Conservation (phyloP, 2,113 vertebrate genomes). For the Irena cyanogastra region DNA sequence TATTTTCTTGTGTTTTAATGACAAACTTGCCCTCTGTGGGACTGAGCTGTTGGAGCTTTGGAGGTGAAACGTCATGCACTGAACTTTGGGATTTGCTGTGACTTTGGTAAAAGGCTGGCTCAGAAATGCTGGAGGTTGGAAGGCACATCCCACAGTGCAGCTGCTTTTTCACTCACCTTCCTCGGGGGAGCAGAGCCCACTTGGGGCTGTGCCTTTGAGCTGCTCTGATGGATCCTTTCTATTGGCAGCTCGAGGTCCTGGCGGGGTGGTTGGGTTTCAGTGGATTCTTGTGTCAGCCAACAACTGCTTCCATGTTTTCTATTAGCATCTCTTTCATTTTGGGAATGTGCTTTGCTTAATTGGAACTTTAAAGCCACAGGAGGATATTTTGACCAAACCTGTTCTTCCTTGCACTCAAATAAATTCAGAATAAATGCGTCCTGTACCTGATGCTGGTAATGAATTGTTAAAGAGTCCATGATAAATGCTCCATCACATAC, state of each 20-base stretch:
- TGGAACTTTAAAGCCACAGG: not conserved
- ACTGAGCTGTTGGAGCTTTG: not conserved
- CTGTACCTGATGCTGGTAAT: not conserved
- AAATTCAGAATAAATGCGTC: not conserved
- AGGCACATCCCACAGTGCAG: not conserved
- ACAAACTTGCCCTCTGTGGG: not conserved
- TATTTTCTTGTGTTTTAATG: not conserved
- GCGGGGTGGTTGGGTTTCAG: not conserved
- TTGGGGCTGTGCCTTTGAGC: not conserved
- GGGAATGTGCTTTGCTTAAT: not conserved
- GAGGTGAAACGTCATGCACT: fast-evolving
- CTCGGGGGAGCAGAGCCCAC: not conserved
- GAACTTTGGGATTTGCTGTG: not conserved
- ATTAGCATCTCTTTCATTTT: not conserved
- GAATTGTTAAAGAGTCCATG: not conserved
- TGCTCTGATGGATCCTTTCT: not conserved
- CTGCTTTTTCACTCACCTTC: not conserved
- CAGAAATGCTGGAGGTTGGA: not conserved
- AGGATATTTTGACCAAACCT: not conserved
- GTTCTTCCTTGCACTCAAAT: not conserved
- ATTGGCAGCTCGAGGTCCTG: not conserved
- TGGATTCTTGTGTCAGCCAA: not conserved
- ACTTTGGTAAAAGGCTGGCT: not conserved
- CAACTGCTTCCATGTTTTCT: not conserved
- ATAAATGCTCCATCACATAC: not conserved